Percentiles rank a stretch among this genome's conserved stretches.
Evolutionary conservation across 2,113 vertebrate species (phyloP).

Genomic region (Chlamydotis undulata): DNA sequence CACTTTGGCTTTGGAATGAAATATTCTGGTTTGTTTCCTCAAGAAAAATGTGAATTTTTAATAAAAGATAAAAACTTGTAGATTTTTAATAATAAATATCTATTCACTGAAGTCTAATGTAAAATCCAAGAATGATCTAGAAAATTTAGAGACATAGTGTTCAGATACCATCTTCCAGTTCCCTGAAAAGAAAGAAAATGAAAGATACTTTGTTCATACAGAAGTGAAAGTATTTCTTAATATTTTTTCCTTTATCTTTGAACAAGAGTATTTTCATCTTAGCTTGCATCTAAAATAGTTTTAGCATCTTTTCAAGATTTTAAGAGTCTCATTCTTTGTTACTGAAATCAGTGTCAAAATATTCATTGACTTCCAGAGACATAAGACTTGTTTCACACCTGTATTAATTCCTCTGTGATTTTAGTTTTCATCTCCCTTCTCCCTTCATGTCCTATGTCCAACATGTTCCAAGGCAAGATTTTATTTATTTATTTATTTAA

Average conservation of each 20-base stretch:
- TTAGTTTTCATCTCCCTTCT: neutral
- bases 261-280: neutral
- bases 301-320: neutral
- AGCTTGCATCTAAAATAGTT: neutral
- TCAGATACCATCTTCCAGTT: neutral
- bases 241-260: neutral
- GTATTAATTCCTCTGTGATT: neutral
- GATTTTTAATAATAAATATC: neutral
- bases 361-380: neutral
- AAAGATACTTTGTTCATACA: neutral
- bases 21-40: neutral
- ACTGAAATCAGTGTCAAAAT: neutral
- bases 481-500: neutral
- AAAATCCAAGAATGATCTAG: neutral
- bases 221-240: neutral
- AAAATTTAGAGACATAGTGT: neutral
- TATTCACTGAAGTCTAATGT: neutral
- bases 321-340: neutral
- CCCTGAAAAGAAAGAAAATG: neutral
- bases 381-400: neutral
- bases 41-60: neutral
- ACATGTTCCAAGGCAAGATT: neutral
- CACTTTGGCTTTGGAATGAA: neutral
- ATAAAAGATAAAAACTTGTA: neutral
- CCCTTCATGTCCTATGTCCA: neutral